Base-by-base conservation (phyloP, 2,888 invertebrate species). In the Villa cingulata region DNA sequence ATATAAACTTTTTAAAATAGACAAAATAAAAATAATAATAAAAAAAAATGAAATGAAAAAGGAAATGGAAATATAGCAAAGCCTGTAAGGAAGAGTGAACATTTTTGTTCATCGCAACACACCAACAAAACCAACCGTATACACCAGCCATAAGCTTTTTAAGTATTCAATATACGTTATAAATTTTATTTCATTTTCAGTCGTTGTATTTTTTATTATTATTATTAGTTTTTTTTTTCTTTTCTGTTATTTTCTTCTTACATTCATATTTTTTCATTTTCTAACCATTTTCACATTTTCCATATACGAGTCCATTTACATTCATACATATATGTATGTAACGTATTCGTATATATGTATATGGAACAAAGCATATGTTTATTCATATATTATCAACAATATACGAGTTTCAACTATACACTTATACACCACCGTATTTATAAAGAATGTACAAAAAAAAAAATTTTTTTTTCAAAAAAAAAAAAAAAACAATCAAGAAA, bases 141-240 rank as follows among this genome's bases (percentile, higher is more conserved):
- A 29, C 36, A 43, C 43, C 9, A 32, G 12, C 41, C 40, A 50
- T 52, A 55, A 54, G 54, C 55, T 51, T 57, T 55, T 57, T 56
- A 57, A 55, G 54, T 51, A 57, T 56, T 54, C 53, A 49, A 55
- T 52, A 56, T 56, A 56, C 55, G 56, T 57, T 57, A 57, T 56
- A 57, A 53, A 55, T 57, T 56, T 57, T 55, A 54, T 56, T 53
- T 51, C 52, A 17, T 37, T 17, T 17, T 10, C 18, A 10, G 17
- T 37, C 16, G 16, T 32, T 32, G 12, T 7, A 3, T 32, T 32
- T 32, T 32, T 32, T 32, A 3, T 10, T 3, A 29, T 12, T 32
- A 12, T 32, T 32, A 4, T 23, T 7, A 7, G 27, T 32, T 32
- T 2, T 41, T 49, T 40, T 49, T 42, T 37, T 40, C 47, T 43